Percentiles rank a stretch among this genome's conserved stretches.
These are phyloP conservation scores for Coturnix japonica DNA, from an alignment of 2,113 vertebrate species.

Conservation along the genomic window DNA sequence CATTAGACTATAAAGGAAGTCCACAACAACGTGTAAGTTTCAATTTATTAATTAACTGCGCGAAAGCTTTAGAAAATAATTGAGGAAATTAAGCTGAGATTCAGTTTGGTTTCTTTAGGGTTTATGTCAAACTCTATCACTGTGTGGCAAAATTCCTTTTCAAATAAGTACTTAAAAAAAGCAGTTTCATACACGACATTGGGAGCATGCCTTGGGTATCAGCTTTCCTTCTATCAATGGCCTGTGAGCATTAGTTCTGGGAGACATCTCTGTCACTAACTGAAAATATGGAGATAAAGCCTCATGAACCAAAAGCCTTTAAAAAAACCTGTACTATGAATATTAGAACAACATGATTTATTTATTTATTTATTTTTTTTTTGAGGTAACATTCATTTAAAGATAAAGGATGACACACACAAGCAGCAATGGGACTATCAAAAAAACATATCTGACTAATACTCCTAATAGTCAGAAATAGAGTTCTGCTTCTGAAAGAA, in stretches of 20 bases:
- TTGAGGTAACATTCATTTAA: background rate
- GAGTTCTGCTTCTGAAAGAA: background rate
- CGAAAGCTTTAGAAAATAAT: background rate
- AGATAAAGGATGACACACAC: background rate
- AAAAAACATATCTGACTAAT: background rate
- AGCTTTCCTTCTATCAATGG: background rate
- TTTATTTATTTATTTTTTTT: background rate
- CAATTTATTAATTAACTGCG: background rate
- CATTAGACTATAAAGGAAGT: conserved; percentile 83
- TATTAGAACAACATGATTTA: background rate
- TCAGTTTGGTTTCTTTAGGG: background rate
- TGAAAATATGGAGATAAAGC: background rate
- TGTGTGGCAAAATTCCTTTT: background rate
- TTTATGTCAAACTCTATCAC: background rate
- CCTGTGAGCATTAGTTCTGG: background rate
- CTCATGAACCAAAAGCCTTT: background rate
- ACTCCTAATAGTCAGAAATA: background rate
- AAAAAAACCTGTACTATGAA: background rate
- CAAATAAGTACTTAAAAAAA: background rate
- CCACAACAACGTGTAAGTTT: background rate
- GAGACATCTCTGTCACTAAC: background rate
- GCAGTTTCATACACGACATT: background rate
- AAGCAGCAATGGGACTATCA: background rate
- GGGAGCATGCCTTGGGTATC: background rate
- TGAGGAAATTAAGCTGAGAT: background rate